Percentiles rank a stretch among this genome's conserved stretches.
Conservation (phyloP, 1,140 invertebrate species). For the Eupristina koningsbergeri region DNA sequence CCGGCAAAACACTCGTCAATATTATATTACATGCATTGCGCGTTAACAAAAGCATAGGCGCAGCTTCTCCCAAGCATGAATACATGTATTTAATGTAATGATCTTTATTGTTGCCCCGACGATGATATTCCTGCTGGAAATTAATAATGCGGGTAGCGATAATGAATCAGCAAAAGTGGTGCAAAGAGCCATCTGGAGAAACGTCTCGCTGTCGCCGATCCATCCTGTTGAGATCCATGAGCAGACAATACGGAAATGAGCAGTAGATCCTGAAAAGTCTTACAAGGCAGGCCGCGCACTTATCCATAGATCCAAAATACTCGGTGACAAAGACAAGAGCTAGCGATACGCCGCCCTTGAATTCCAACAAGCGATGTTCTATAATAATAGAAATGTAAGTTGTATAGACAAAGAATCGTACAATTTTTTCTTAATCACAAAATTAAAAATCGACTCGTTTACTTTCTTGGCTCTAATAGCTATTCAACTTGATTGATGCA, state of each 20-base stretch:
- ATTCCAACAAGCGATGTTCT: too few relatives aligned
- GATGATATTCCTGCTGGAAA: background rate
- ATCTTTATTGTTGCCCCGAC: background rate
- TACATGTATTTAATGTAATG: conserved; percentile 28
- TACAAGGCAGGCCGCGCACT: background rate
- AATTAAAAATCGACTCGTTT: too few relatives aligned
- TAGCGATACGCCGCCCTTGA: too few relatives aligned
- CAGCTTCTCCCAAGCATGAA: background rate
- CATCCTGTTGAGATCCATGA: background rate
- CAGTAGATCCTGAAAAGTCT: background rate
- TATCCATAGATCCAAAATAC: background rate
- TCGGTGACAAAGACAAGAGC: too few relatives aligned
- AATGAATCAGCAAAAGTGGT: conserved; percentile 19
- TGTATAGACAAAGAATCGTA: background rate
- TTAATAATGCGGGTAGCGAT: conserved; percentile 8
- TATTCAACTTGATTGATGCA: too few relatives aligned
- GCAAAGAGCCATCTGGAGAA: background rate
- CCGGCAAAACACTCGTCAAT: background rate
- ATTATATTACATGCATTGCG: background rate
- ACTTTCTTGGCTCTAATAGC: background rate
- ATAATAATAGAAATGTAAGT: background rate
- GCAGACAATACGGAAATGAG: background rate
- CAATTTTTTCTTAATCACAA: background rate
- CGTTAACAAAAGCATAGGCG: background rate
- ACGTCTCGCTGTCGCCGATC: background rate